Evolutionary conservation across 2,113 vertebrate species (phyloP).

Genomic region (Cephalopterus ornatus): DNA sequence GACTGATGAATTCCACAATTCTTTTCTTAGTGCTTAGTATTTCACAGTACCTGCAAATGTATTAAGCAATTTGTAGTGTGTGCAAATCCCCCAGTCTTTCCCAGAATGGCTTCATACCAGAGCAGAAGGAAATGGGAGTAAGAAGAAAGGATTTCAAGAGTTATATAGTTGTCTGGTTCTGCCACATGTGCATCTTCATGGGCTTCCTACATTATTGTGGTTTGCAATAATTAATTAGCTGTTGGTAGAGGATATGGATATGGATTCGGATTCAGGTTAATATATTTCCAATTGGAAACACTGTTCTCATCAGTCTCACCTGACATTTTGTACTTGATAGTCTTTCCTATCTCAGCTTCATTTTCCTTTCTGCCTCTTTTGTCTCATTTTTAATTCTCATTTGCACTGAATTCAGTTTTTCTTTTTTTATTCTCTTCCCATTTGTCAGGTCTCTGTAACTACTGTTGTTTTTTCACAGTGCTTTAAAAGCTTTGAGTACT

Average conservation of each 20-base stretch:
- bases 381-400: background rate
- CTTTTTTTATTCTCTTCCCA: background rate
- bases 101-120: background rate
- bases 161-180: background rate
- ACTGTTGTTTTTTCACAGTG: background rate
- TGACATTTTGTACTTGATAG: background rate
- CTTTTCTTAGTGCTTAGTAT: background rate
- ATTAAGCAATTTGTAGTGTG: background rate
- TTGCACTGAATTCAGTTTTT: background rate
- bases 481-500: slow-evolving; percentile 6
- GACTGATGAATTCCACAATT: background rate
- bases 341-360: background rate
- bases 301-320: background rate
- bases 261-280: background rate
- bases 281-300: background rate
- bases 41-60: background rate
- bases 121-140: background rate
- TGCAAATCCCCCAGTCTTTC: background rate
- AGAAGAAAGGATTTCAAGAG: background rate
- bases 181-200: background rate
- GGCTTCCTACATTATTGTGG: background rate
- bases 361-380: background rate
- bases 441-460: background rate
- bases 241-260: background rate
- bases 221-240: background rate